These are phyloP conservation scores for Brachionus manjavacas DNA, from an alignment of 1,140 invertebrate genomes.

Conservation along the genomic window DNA sequence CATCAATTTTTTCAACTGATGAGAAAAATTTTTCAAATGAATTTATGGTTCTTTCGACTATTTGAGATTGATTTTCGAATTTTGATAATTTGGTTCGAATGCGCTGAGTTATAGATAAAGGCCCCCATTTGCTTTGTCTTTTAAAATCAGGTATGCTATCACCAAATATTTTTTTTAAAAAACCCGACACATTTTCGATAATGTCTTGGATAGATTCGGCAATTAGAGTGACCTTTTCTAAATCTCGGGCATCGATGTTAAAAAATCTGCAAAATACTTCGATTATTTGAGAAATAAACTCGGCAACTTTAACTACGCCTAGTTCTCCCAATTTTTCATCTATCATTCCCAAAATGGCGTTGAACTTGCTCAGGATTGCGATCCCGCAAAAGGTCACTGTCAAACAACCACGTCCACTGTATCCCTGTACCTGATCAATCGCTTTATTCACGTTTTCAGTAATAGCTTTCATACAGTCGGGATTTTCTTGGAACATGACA, in stretches of 20 bases:
- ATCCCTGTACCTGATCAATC: conserved; percentile 8
- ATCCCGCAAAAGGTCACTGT: neutral
- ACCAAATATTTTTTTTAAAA: conserved; percentile 10
- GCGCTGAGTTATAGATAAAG: conserved; percentile 1
- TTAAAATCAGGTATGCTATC: neutral
- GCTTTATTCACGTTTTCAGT: conserved; percentile 11
- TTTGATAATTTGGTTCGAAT: conserved; percentile 32
- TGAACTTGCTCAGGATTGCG: conserved; percentile 23
- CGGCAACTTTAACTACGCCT: neutral
- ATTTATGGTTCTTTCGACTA: conserved; percentile 24
- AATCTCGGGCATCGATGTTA: conserved; percentile 18
- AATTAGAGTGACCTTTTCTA: neutral
- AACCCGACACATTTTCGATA: neutral
- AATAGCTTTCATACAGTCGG: conserved; percentile 35
- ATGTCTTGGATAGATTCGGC: conserved; percentile 20
- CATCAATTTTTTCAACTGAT: conserved; percentile 34
- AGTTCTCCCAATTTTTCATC: conserved; percentile 39
- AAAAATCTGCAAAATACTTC: conserved; percentile 41
- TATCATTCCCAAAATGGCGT: neutral
- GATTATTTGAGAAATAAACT: conserved; percentile 35
- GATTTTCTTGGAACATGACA: conserved; percentile 19
- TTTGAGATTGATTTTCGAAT: conserved; percentile 14
- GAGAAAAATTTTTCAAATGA: conserved; percentile 35
- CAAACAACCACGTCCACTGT: neutral
- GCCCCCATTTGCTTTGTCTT: conserved; percentile 12